Evolutionary conservation across 2,113 vertebrate species (phyloP).

Genomic region (Polyodon spathula): DNA sequence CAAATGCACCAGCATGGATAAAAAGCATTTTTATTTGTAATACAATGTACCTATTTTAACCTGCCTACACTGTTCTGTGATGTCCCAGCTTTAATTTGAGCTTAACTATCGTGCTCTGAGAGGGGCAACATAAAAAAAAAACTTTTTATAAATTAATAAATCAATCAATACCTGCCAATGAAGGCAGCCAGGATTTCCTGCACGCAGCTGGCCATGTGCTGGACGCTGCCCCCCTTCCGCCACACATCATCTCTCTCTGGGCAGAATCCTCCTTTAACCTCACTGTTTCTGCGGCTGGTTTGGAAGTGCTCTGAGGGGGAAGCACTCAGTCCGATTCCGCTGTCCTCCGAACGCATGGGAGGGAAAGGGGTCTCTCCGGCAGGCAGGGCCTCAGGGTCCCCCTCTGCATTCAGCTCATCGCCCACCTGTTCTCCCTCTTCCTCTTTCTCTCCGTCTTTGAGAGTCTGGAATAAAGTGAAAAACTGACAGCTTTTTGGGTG

Average conservation of each 20-base stretch:
- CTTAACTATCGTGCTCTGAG: too few relatives aligned
- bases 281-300: slow-evolving; percentile 36
- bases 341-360: slow-evolving; percentile 83
- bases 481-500: too few relatives aligned
- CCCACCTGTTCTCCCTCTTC: slow-evolving; percentile 18
- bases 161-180: slow-evolving; percentile 49
- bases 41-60: too few relatives aligned
- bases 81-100: too few relatives aligned
- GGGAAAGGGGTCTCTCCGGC: slow-evolving; percentile 39
- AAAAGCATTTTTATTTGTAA: too few relatives aligned
- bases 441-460: slow-evolving; percentile 21
- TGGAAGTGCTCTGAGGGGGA: slow-evolving; percentile 77
- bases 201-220: slow-evolving; percentile 62
- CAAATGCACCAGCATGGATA: too few relatives aligned
- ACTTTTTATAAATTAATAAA: neutral
- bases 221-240: slow-evolving; percentile 78
- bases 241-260: slow-evolving; percentile 66
- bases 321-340: slow-evolving; percentile 82
- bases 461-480: neutral
- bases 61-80: too few relatives aligned
- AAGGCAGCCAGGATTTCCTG: slow-evolving; percentile 77
- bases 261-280: slow-evolving; percentile 28
- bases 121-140: too few relatives aligned
- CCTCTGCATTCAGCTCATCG: neutral
- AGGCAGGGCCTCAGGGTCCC: slow-evolving; percentile 12